Conservation (phyloP, 1,140 invertebrate genomes). For the Calycopis cecrops region DNA sequence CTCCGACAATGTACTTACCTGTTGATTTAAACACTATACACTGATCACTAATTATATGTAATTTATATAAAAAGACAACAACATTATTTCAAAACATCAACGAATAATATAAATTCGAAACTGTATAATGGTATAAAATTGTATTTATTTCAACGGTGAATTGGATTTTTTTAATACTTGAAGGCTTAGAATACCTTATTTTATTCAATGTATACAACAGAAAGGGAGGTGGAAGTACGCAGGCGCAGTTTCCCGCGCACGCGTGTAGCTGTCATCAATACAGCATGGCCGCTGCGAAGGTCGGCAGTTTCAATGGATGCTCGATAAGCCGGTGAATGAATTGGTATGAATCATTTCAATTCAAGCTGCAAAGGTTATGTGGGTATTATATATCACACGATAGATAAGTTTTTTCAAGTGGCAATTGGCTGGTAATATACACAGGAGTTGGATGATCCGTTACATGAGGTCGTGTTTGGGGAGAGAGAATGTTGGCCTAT, state of each 20-base stretch:
- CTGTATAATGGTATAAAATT: not conserved
- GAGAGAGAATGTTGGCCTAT: no score
- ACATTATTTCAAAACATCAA: conserved; percentile 1
- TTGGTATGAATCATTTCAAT: conserved; percentile 26
- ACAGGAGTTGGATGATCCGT: no score
- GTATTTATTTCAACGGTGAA: conserved; percentile 18
- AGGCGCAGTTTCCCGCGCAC: conserved; percentile 48
- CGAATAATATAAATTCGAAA: not conserved
- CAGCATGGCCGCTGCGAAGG: conserved; percentile 41
- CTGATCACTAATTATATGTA: conserved; percentile 5
- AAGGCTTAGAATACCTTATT: conserved; percentile 30
- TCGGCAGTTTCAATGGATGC: conserved; percentile 43
- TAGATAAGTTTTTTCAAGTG: no score
- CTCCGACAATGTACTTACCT: conserved; percentile 45
- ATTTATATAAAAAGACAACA: conserved; percentile 1
- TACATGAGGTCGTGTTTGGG: no score
- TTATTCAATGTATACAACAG: conserved; percentile 49
- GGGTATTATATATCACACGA: no score
- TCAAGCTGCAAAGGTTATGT: not conserved
- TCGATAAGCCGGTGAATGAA: conserved; percentile 52
- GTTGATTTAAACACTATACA: conserved; percentile 40
- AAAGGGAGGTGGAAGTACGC: conserved; percentile 31
- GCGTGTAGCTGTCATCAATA: conserved; percentile 52
- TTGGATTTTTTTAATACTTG: conserved; percentile 48
- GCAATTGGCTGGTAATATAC: no score